phyloP scores from a whole-genome alignment of 2,113 vertebrate species.

The Barbus barbus region DNA sequence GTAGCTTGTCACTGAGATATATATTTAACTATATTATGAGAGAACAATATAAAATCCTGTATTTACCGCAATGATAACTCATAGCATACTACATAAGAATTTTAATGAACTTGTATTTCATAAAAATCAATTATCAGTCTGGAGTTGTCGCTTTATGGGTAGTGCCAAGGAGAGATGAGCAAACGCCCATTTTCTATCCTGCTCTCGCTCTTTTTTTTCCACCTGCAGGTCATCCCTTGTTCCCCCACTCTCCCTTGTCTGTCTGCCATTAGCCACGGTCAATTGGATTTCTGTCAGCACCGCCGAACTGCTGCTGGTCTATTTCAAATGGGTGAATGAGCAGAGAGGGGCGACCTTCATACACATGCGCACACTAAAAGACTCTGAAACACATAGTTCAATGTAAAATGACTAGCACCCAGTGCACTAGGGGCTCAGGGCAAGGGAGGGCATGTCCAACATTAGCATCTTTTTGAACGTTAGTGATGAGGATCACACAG shows the following conservation, averaged over 20 bases:
- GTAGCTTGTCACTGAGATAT: no score
- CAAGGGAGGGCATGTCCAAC: constrained; percentile 3
- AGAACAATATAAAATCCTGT: neutral
- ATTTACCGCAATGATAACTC: neutral
- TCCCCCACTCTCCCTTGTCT: constrained; percentile 35
- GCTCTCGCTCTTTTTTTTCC: constrained; percentile 2
- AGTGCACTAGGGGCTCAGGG: neutral
- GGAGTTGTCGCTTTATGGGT: neutral
- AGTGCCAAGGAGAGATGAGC: neutral
- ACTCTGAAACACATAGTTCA: constrained; percentile 27
- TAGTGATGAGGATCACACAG: constrained; percentile 3
- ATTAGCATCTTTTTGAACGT: constrained; percentile 43
- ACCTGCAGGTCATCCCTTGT: constrained; percentile 18
- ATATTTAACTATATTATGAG: no score
- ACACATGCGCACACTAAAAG: neutral
- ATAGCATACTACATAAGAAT: neutral
- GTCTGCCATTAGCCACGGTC: constrained; percentile 34
- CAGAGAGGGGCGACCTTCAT: constrained; percentile 23
- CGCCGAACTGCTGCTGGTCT: constrained; percentile 33
- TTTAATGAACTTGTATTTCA: neutral
- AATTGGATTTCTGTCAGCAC: constrained; percentile 49
- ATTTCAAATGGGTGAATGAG: constrained; percentile 41
- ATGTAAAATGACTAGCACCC: neutral
- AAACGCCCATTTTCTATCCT: neutral
- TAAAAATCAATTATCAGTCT: neutral